Evolutionary conservation across 2,888 invertebrate genomes (phyloP).

Genomic region (Agonopterix arenella): DNA sequence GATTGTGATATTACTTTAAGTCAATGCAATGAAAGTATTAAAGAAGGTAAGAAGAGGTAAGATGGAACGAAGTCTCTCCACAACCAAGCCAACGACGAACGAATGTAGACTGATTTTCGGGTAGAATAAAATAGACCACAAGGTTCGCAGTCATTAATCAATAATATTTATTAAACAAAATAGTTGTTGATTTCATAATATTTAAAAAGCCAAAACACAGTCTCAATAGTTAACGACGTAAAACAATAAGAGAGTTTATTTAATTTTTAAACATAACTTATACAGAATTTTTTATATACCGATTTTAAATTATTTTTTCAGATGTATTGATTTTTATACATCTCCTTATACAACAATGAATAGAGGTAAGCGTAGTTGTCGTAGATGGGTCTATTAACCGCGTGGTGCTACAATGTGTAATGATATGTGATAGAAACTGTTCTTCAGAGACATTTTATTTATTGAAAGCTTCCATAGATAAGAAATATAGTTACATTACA

Average conservation of each 20-base stretch:
- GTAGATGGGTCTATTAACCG: conserved; percentile 75
- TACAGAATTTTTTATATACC: conserved; percentile 74
- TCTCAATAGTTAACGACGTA: conserved; percentile 65
- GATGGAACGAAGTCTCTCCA: conserved; percentile 38
- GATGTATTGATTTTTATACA: conserved; percentile 75
- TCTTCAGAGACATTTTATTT: conserved; percentile 75
- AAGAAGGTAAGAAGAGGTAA: conserved; percentile 19
- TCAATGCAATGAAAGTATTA: conserved; percentile 29
- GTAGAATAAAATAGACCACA: conserved; percentile 67
- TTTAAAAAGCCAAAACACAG: conserved; percentile 66
- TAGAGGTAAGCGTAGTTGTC: conserved; percentile 52
- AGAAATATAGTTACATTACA: conserved; percentile 58
- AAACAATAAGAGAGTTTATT: conserved; percentile 73
- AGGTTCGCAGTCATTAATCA: conserved; percentile 62
- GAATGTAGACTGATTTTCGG: conserved; percentile 74
- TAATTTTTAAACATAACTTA: conserved; percentile 72
- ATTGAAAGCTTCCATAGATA: conserved; percentile 69
- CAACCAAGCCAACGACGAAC: conserved; percentile 55
- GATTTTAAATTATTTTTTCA: conserved; percentile 72
- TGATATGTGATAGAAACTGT: conserved; percentile 75
- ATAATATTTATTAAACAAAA: conserved; percentile 42
- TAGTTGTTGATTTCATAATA: conserved; percentile 55
- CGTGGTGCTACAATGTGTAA: conserved; percentile 75
- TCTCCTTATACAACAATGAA: conserved; percentile 72
- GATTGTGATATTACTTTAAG: conserved; percentile 75